Evolutionary conservation across 2,888 invertebrate species (phyloP), one percentile per base, ranked within the genome.

Genomic region (Empis stercorea): DNA sequence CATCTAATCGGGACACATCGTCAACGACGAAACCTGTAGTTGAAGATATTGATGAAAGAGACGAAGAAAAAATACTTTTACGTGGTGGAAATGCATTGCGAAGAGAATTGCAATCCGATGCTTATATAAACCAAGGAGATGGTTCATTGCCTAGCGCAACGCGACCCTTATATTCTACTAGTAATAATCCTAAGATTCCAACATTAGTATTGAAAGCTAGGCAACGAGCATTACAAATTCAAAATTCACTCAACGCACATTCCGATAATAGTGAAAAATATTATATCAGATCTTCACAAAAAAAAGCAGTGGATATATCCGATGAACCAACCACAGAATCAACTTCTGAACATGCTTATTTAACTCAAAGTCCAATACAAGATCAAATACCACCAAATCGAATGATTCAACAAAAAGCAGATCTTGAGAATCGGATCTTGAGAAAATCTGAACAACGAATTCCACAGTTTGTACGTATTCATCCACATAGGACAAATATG

Each of bases 161-260:
- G 48, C 69, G 82, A 30, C 82, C 81, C 0, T 62, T 83, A 14
- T 82, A 82, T 55, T 81, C 81, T 0, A 82, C 81, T 0, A 78
- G 78, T 0, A 74, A 72, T 9, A 67, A 70, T 14, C 73, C 80
- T 1, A 70, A 78, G 57, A 60, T 76, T 27, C 65, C 78, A 30
- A 76, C 76, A 2, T 67, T 73, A 0, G 57, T 75, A 36, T 64
- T 73, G n/a, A 71, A 72, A 37, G 70, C 73, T 0, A 66, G 73
- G 45, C 72, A 74, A 44, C 68, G 71, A 51, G 70, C 72, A 4
- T 49, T 56, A n/a, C 54, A 57, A 44, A 51, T 58, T 27, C 54
- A 57, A 48, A 53, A 49, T 40, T 20, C 44, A 1, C 40, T 52
- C n/a, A 48, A 49, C 23, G 40, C 38, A 6, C 50, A 47, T 23